Conservation (phyloP, 1,140 invertebrate genomes). For the Pseudachorutes palmiensis region DNA sequence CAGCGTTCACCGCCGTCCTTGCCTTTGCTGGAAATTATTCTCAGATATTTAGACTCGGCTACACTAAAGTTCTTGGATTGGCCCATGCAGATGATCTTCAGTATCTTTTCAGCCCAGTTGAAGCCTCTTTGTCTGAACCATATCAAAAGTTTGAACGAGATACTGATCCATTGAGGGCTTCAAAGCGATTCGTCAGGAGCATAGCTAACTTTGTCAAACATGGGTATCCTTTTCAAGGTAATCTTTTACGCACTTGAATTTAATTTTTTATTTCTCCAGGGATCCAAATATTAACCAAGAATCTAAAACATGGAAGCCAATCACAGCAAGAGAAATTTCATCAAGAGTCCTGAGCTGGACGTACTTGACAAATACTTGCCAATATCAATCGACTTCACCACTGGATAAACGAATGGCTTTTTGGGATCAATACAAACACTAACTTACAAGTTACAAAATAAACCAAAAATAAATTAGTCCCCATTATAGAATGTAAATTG, state of each 20-base stretch:
- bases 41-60: background rate
- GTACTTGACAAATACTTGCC: background rate
- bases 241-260: background rate
- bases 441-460: no score
- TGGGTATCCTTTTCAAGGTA: background rate
- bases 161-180: background rate
- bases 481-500: no score
- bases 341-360: background rate
- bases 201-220: background rate
- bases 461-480: no score
- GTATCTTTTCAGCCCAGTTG: no score
- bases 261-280: background rate
- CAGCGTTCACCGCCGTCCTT: background rate
- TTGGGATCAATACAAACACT: background rate
- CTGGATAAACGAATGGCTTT: background rate
- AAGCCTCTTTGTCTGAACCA: background rate
- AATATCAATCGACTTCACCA: background rate
- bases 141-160: background rate
- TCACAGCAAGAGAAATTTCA: background rate
- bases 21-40: background rate
- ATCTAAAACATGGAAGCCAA: background rate
- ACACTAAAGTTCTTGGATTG: background rate
- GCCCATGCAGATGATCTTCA: slow-evolving; percentile 2
- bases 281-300: background rate
- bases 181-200: background rate